Evolutionary conservation across 2,797 vertebrate genomes (phyloP).

Genomic region (Erethizon dorsatum): DNA sequence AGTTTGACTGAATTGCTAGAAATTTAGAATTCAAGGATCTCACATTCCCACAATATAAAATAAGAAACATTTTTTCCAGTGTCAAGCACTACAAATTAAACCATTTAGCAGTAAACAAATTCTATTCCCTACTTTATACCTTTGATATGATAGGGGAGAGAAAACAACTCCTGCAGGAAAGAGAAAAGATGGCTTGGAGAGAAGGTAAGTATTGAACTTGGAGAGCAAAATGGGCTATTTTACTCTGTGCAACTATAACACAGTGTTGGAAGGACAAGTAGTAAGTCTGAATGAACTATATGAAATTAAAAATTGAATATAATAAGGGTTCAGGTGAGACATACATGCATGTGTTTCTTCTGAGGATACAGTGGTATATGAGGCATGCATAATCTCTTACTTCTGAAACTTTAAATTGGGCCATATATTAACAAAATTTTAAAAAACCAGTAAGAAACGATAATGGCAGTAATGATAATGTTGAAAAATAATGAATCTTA

Average conservation of each 20-base stretch:
- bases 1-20: background rate
- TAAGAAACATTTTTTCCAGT: background rate
- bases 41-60: background rate
- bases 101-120: background rate
- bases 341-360: background rate
- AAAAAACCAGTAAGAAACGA: background rate
- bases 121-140: background rate
- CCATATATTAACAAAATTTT: background rate
- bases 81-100: background rate
- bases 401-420: background rate
- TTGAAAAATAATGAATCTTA: background rate
- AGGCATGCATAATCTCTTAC: background rate
- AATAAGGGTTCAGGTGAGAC: background rate
- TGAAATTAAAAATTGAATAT: background rate
- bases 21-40: background rate
- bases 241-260: background rate
- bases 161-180: background rate
- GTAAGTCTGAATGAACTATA: background rate
- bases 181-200: background rate
- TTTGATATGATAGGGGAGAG: background rate
- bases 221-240: background rate
- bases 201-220: background rate
- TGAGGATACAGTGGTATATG: background rate
- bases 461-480: background rate
- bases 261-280: background rate